Evolutionary conservation across 2,888 invertebrate species (phyloP).

Genomic region (Sarcophaga subvicina): DNA sequence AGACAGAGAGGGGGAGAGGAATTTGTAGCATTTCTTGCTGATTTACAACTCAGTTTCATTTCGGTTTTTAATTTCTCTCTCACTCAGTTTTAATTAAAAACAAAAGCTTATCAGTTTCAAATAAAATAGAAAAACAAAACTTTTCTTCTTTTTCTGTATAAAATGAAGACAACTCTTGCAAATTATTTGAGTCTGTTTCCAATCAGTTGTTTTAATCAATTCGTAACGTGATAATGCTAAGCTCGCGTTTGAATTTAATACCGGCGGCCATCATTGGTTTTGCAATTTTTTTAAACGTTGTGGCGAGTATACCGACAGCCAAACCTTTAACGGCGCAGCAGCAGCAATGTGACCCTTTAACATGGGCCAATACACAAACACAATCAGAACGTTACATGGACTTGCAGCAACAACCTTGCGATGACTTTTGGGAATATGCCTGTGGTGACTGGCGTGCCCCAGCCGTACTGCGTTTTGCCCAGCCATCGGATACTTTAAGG

Average conservation of each 20-base stretch:
- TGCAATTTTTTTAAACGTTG: neutral
- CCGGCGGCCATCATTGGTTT: neutral
- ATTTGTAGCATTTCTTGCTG: too few species aligned
- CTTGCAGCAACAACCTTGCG: conserved; percentile 86
- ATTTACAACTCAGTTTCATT: neutral
- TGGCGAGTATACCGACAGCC: neutral
- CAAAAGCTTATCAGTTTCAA: conserved; percentile 41
- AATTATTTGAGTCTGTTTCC: neutral
- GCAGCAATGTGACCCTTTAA: conserved; percentile 36
- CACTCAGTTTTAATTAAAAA: neutral
- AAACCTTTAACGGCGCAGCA: neutral
- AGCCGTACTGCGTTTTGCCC: conserved; percentile 69
- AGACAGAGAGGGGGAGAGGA: neutral
- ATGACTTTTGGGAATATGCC: conserved; percentile 92
- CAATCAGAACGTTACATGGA: conserved; percentile 72
- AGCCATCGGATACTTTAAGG: conserved; percentile 74
- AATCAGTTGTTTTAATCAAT: conserved; percentile 23
- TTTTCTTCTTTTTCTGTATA: neutral
- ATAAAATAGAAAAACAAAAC: too few species aligned
- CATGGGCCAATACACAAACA: conserved; percentile 60
- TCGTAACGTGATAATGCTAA: conserved; percentile 26
- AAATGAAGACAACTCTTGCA: neutral
- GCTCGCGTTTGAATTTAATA: neutral
- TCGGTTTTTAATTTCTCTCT: neutral
- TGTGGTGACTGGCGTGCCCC: conserved; percentile 89